Conservation (phyloP, 2,888 invertebrate genomes). For the Agrochola lychnidis region DNA sequence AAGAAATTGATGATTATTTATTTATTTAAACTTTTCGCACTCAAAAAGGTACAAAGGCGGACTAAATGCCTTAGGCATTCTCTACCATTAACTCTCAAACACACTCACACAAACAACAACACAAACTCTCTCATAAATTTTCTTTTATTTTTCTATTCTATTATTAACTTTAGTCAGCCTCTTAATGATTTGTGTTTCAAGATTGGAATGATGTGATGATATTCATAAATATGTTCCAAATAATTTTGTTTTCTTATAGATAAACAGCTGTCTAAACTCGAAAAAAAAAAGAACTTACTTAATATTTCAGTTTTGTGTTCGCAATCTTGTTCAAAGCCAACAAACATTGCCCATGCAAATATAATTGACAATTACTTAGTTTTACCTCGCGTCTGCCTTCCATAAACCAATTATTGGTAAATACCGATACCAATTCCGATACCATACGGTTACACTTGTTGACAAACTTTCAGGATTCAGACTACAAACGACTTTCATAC, state of each 20-base stretch:
- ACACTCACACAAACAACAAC: too few relatives aligned
- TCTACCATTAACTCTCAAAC: too few relatives aligned
- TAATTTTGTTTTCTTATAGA: background rate
- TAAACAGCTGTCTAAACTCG: background rate
- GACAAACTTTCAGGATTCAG: background rate
- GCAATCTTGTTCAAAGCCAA: background rate
- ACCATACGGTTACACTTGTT: background rate
- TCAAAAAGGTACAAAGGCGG: too few relatives aligned
- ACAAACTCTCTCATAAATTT: too few relatives aligned
- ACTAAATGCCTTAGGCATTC: too few relatives aligned
- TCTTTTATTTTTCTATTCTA: too few relatives aligned
- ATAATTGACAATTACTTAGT: background rate
- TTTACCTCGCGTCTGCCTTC: background rate
- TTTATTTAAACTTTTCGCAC: too few relatives aligned
- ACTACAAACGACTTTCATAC: background rate
- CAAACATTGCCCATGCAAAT: background rate
- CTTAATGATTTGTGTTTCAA: background rate
- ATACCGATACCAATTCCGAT: background rate
- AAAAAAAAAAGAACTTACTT: background rate
- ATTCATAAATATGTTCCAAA: background rate
- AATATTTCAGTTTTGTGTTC: background rate
- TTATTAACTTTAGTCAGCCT: background rate
- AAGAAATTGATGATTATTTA: background rate
- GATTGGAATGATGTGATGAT: background rate
- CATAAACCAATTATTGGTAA: slow-evolving; percentile 2